Conservation (phyloP, 37 sponge, comb jelly and placozoan species). For the Tethya wilhelma region DNA sequence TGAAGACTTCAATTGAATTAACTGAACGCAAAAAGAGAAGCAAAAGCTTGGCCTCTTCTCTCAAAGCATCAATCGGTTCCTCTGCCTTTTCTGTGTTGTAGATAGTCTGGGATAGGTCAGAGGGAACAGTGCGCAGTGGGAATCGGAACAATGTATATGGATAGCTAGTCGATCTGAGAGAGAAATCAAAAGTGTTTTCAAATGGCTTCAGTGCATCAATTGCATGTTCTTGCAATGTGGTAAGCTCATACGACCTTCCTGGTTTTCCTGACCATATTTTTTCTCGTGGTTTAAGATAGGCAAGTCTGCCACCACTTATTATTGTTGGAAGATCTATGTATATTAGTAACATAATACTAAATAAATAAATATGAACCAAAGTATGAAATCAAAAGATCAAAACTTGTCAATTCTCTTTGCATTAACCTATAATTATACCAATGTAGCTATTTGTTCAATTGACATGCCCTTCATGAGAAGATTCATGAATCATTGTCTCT, state of each 20-base stretch:
- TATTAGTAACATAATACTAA: too few species aligned
- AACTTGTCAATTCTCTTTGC: too few species aligned
- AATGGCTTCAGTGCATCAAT: conserved; percentile 37
- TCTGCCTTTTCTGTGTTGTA: conserved; percentile 26
- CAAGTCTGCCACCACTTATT: conserved; percentile 50
- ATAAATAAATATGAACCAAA: too few species aligned
- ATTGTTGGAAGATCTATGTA: conserved; percentile 76
- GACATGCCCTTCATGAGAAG: too few species aligned
- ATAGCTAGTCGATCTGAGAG: conserved; percentile 3
- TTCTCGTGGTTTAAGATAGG: conserved; percentile 77
- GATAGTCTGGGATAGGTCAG: conserved; percentile 35
- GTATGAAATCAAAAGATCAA: too few species aligned
- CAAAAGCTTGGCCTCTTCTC: conserved; percentile 42
- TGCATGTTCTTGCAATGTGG: background rate
- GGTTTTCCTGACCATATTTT: conserved; percentile 42
- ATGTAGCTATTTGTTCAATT: too few species aligned
- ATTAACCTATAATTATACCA: too few species aligned
- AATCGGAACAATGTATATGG: conserved; percentile 73
- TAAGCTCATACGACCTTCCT: conserved; percentile 23
- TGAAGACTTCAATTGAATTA: conserved; percentile 40
- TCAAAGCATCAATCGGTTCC: conserved; percentile 21
- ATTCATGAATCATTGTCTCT: too few species aligned
- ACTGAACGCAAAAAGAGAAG: conserved; percentile 64
- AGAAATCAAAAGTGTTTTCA: conserved; percentile 39
- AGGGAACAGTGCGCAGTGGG: conserved; percentile 62